Evolutionary conservation across 2,888 invertebrate species (phyloP).

Genomic region (Incurvaria masculella): DNA sequence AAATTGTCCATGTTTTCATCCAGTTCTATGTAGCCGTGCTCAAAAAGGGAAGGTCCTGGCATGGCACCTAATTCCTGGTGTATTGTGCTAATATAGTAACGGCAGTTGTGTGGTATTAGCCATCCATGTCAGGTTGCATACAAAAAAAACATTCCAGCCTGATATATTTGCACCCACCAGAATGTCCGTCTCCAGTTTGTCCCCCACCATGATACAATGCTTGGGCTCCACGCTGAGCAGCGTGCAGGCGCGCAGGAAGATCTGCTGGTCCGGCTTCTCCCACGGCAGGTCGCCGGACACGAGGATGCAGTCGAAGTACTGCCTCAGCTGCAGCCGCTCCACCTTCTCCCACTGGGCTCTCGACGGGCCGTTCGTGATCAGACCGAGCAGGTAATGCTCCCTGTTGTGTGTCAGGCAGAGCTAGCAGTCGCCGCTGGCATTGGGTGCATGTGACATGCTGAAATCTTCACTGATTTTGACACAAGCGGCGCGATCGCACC

Average conservation of each 20-base stretch:
- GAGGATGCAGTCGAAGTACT: conserved; percentile 74
- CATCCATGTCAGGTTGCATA: no score
- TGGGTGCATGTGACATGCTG: background rate
- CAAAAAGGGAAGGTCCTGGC: no score
- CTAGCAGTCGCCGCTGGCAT: conserved; percentile 29
- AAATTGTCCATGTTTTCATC: no score
- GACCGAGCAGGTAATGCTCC: conserved; percentile 70
- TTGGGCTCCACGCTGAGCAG: conserved; percentile 69
- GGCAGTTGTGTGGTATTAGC: no score
- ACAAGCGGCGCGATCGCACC: no score
- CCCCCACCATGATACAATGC: conserved; percentile 83
- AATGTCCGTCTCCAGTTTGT: conserved; percentile 85
- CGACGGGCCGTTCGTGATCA: conserved; percentile 86
- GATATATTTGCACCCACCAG: conserved; percentile 50
- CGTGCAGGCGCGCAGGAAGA: conserved; percentile 79
- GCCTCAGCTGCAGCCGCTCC: conserved; percentile 62
- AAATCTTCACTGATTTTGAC: no score
- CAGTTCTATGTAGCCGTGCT: no score
- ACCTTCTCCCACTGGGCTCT: conserved; percentile 89
- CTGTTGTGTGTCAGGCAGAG: conserved; percentile 28
- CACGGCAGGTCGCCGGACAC: conserved; percentile 82
- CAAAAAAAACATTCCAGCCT: no score
- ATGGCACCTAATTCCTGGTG: no score
- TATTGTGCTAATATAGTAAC: no score
- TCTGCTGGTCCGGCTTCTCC: conserved; percentile 82